Percentiles rank a stretch among this genome's conserved stretches.
These are phyloP conservation scores for Zygaena filipendulae DNA, from an alignment of 2,888 invertebrate genomes.

Conservation along the genomic window DNA sequence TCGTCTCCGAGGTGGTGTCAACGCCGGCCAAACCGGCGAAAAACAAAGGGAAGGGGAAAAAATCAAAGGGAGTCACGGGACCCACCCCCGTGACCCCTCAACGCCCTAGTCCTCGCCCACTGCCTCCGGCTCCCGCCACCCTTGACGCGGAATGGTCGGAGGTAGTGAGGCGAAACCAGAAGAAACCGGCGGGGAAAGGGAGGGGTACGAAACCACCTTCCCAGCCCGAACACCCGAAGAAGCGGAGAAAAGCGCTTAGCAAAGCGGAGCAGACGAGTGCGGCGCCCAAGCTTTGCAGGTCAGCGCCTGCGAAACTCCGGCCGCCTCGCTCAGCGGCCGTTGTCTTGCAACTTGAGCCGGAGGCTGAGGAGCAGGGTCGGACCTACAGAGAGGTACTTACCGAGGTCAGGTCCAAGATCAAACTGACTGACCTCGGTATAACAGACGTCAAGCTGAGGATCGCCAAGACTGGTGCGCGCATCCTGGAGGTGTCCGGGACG, in stretches of 20 bases:
- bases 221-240: too few species aligned
- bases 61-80: too few species aligned
- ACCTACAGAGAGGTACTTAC: constrained; percentile 6
- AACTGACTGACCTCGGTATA: constrained; percentile 5
- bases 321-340: constrained; percentile 11
- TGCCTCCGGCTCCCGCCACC: too few species aligned
- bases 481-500: constrained; percentile 10
- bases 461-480: constrained; percentile 9
- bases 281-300: not conserved
- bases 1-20: too few species aligned
- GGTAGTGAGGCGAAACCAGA: too few species aligned
- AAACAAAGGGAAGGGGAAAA: too few species aligned
- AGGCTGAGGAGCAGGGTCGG: constrained; percentile 7
- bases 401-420: constrained; percentile 4
- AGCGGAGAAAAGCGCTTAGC: not conserved
- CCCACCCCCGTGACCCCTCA: too few species aligned
- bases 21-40: too few species aligned
- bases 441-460: not conserved
- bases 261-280: not conserved
- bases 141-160: too few species aligned
- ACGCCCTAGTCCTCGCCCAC: too few species aligned
- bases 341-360: constrained; percentile 10
- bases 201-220: too few species aligned
- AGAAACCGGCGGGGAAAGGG: too few species aligned
- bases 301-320: not conserved